Conservation (phyloP, 2,113 vertebrate species). For the Australoheros scitulus region DNA sequence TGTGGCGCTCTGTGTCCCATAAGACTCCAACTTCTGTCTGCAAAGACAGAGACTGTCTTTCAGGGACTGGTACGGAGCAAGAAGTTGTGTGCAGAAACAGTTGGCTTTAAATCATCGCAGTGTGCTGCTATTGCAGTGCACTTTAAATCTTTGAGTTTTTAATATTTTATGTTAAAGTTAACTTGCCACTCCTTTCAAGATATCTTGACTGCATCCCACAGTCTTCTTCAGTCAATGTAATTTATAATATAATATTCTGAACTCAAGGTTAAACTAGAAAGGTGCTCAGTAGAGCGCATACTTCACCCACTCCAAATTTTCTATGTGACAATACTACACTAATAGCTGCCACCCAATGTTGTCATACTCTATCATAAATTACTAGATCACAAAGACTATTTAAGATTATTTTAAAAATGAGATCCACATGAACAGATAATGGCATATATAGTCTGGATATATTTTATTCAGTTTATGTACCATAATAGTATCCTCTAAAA, state of each 20-base stretch:
- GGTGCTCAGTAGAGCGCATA: too few relatives aligned
- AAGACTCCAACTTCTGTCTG: conserved; percentile 48
- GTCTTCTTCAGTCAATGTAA: neutral
- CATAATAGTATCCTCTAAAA: too few relatives aligned
- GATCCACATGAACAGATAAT: too few relatives aligned
- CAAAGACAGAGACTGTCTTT: conserved; percentile 34
- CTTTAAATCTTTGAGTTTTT: neutral
- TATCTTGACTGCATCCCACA: neutral
- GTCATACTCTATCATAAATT: too few relatives aligned
- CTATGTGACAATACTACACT: too few relatives aligned
- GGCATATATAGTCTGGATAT: too few relatives aligned
- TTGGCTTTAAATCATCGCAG: neutral
- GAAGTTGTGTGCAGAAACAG: conserved; percentile 17
- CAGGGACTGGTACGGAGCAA: conserved; percentile 10
- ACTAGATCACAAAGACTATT: too few relatives aligned
- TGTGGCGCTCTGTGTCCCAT: conserved; percentile 49
- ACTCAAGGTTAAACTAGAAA: neutral
- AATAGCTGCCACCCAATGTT: too few relatives aligned
- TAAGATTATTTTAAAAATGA: too few relatives aligned
- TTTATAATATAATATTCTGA: neutral
- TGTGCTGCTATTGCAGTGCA: neutral
- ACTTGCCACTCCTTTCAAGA: neutral
- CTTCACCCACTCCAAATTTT: too few relatives aligned
- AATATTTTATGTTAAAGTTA: too few relatives aligned
- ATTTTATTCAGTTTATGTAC: too few relatives aligned